Evolutionary conservation across 2,888 invertebrate genomes (phyloP), one percentile per base, ranked within the genome.

Genomic region (Harpalus rufipes): DNA sequence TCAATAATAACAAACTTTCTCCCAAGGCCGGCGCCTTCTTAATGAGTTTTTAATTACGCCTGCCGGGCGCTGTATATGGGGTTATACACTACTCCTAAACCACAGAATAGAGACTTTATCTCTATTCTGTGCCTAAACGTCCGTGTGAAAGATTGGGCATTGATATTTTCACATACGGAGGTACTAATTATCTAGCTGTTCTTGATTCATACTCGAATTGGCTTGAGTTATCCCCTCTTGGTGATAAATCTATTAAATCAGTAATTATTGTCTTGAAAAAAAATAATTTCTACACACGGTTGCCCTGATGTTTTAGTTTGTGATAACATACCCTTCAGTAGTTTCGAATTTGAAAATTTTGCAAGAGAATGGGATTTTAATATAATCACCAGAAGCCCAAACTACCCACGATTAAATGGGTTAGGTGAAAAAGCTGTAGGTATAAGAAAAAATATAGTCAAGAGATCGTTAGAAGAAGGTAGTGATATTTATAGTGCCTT

Each of bases 301-400:
- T 25, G 78, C n/a, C 59, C 58, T 8, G 78, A 59, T 59, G n/a
- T n/a, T n/a, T 1, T 78, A 25, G 7, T 78, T 10, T 58, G 56
- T 51, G 76, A 76, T 21, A 78, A 78, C 25, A 14, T 78, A 25
- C 32, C 58, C 2, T 78, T 78, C 16, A 25, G 12, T 1, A 76
- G 76, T 76, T 21, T 21, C 25, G 8, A 6, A 58, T 12, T 78
- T 8, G 18, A 58, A 58, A 6, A 58, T 3, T 78, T 78, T 58
- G 78, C 58, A 1, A 25, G 25, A 7, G n/a, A 58, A n/a, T 78
- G 56, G 78, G 58, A 59, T 78, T 78, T 78, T 14, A 59, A 78
- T 21, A 78, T 78, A 58, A 58, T 78, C 1, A 80, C 63, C 14
- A 10, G 63, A 2, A 61, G 61, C 10, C 80, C 63, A 5, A 59